These are phyloP conservation scores for Pampusana beccarii DNA, from an alignment of 2,113 vertebrate species.

Conservation along the genomic window DNA sequence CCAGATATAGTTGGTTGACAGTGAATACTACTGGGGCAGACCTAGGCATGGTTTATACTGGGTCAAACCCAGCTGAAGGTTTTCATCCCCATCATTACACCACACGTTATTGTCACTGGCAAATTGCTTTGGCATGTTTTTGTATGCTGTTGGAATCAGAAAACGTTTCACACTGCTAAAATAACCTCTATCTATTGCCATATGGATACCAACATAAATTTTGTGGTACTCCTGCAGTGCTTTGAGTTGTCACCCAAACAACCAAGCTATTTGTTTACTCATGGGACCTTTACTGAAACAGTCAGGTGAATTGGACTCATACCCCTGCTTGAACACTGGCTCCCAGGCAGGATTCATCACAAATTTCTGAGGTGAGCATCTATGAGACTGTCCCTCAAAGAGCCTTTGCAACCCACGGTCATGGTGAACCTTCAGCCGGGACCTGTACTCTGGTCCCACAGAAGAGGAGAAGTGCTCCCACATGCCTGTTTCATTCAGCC, in stretches of 20 bases:
- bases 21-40: not conserved
- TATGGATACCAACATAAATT: not conserved
- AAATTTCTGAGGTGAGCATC: not conserved
- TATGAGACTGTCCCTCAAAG: fast-evolving
- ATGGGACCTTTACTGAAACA: not conserved
- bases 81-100: conserved; percentile 28
- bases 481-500: fast-evolving
- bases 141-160: not conserved
- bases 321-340: not conserved
- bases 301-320: not conserved
- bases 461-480: not conserved
- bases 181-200: conserved; percentile 11
- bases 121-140: conserved; percentile 21
- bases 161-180: conserved; percentile 35
- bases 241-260: not conserved
- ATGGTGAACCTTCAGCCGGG: not conserved
- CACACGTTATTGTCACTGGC: conserved; percentile 29
- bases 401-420: not conserved
- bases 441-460: fast-evolving
- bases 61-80: not conserved
- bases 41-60: conserved; percentile 2
- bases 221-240: not conserved
- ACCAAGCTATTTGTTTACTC: not conserved
- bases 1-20: not conserved
- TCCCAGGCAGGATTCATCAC: not conserved